Evolutionary conservation across 2,888 invertebrate genomes (phyloP).

Genomic region (Timema cristinae): DNA sequence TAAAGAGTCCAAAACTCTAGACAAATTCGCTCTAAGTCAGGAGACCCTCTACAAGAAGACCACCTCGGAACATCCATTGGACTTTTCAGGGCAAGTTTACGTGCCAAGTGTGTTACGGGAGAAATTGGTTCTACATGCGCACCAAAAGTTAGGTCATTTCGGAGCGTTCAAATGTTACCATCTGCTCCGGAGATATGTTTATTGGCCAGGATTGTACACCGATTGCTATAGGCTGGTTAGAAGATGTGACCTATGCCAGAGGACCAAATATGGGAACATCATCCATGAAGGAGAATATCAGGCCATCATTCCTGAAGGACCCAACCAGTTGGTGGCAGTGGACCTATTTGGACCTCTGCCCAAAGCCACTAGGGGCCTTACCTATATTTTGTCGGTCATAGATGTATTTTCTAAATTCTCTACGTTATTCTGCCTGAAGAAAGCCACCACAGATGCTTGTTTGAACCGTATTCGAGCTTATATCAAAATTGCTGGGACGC

Average conservation of each 20-base stretch:
- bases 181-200: background rate
- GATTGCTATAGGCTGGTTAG: background rate
- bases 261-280: background rate
- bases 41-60: too few species aligned
- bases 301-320: background rate
- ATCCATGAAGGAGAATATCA: background rate
- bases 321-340: background rate
- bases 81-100: background rate
- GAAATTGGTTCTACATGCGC: background rate
- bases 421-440: background rate
- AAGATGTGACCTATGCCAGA: slow-evolving; percentile 1
- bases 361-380: background rate
- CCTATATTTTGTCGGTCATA: background rate
- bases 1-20: too few species aligned
- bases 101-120: background rate
- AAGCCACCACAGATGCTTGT: background rate
- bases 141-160: background rate
- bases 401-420: slow-evolving; percentile 6
- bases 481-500: background rate
- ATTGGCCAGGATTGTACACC: background rate
- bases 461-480: background rate
- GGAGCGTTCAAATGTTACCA: background rate
- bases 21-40: too few species aligned
- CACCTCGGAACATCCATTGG: too few species aligned
- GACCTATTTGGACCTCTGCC: slow-evolving; percentile 13